Base-by-base conservation (phyloP, 2,888 invertebrate genomes). In the Gymnosoma rotundatum region DNA sequence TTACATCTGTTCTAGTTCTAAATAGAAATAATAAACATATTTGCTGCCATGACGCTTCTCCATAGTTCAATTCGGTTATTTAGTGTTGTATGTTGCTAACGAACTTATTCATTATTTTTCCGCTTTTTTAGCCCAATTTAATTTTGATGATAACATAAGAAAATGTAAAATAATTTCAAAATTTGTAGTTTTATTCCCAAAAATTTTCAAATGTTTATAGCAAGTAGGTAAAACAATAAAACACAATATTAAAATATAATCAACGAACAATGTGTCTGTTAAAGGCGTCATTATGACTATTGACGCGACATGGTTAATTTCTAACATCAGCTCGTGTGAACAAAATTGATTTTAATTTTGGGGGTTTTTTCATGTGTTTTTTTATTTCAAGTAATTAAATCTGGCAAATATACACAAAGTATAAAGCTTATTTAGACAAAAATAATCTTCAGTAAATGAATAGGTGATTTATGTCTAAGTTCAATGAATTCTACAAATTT, bases 271-370 rank as follows among this genome's bases (percentile, higher is more conserved):
- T 52, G 50, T 74, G 79, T 78, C 73, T 76, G 73, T 73, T 63
- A 48, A 56, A 12, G 76, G 58, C 83, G 81, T 78, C 83, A 72
- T 60, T 45, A 74, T 64, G 75, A 54, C 83, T 79, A 78, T 83
- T 81, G 42, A 42, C 42, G 42, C 42, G 42, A 42, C 12, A 78
- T 78, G 82, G 81, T 83, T 81, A n/a, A 66, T 66, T 85, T 83
- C 69, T 42, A 20, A 42, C 63, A 48, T 70, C 64, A 45, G 73
- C 54, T 78, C 63, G 70, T 78, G 80, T 54, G 63, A 70, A 72
- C 2, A 60, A 54, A 61, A 64, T 64, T 63, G 6, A 58, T 66
- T 54, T 72, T 8, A 73, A 52, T n/a, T 54, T 61, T 73, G 12
- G 52, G 42, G 42, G 7, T 42, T 42, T 42, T 36, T 20, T 32